Percentiles rank a stretch among this genome's conserved stretches.
Evolutionary conservation across 2,888 invertebrate genomes (phyloP).

Genomic region (Microchrysa polita): DNA sequence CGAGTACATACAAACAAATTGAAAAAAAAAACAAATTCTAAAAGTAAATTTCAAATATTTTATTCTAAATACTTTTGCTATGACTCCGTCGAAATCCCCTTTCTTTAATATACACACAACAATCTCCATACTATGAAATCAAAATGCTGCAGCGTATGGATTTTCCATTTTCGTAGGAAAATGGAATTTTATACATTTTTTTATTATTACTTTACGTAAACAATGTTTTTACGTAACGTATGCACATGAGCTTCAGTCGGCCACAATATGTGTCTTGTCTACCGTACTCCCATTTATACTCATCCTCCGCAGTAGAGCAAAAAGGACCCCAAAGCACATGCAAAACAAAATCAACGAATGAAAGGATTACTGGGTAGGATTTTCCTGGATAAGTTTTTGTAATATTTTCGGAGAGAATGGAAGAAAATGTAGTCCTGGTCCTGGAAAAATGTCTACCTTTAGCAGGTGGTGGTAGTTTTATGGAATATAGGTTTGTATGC

Average conservation of each 20-base stretch:
- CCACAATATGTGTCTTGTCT: neutral
- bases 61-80: too few species aligned
- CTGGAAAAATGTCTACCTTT: too few species aligned
- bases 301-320: too few species aligned
- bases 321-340: too few species aligned
- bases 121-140: neutral
- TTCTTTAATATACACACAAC: neutral
- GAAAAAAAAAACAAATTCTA: too few species aligned
- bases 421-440: too few species aligned
- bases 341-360: neutral
- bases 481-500: too few species aligned
- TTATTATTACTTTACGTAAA: slow-evolving; percentile 1
- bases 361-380: neutral
- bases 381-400: slow-evolving; percentile 5
- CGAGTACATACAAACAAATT: too few species aligned
- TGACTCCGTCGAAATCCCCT: too few species aligned
- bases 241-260: neutral
- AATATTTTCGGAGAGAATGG: neutral
- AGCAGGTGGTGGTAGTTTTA: too few species aligned
- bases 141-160: neutral
- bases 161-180: neutral
- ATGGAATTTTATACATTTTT: slow-evolving; percentile 1
- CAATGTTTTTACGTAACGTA: neutral
- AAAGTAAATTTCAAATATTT: too few species aligned
- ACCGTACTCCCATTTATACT: neutral